phyloP scores from a whole-genome alignment of 2,797 vertebrate species.

The Ptychadena robeensis region DNA sequence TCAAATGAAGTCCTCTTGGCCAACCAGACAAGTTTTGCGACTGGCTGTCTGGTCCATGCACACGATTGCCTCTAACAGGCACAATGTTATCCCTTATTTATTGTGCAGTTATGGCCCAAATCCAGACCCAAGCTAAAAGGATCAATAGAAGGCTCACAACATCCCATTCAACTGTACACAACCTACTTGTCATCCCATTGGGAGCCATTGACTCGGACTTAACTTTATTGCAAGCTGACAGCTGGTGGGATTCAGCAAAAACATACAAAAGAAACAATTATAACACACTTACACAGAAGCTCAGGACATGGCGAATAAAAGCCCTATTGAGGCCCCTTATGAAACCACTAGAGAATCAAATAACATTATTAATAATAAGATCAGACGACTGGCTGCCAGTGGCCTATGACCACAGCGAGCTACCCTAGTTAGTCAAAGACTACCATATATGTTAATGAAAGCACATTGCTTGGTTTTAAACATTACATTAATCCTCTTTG shows the following conservation, averaged over 20 bases:
- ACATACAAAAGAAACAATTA: constrained; percentile 71
- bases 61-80: constrained; percentile 50
- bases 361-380: constrained; percentile 69
- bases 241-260: constrained; percentile 77
- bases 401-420: constrained; percentile 3
- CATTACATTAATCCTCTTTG: background rate
- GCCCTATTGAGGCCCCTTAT: constrained; percentile 69
- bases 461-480: background rate
- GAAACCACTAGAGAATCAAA: constrained; percentile 76
- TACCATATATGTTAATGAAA: constrained; percentile 18
- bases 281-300: constrained; percentile 64
- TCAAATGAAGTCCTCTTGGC: constrained; percentile 33
- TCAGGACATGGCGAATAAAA: constrained; percentile 63
- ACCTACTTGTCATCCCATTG: constrained; percentile 76
- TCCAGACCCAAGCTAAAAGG: constrained; percentile 73
- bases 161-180: constrained; percentile 73
- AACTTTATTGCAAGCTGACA: constrained; percentile 80
- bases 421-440: background rate
- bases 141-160: constrained; percentile 67
- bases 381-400: constrained; percentile 38
- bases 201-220: constrained; percentile 80
- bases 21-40: constrained; percentile 46
- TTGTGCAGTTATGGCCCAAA: constrained; percentile 65
- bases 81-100: constrained; percentile 64
- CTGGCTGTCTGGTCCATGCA: constrained; percentile 42